These are phyloP conservation scores for Macaria notata DNA, from an alignment of 2,888 invertebrate genomes.

Conservation along the genomic window DNA sequence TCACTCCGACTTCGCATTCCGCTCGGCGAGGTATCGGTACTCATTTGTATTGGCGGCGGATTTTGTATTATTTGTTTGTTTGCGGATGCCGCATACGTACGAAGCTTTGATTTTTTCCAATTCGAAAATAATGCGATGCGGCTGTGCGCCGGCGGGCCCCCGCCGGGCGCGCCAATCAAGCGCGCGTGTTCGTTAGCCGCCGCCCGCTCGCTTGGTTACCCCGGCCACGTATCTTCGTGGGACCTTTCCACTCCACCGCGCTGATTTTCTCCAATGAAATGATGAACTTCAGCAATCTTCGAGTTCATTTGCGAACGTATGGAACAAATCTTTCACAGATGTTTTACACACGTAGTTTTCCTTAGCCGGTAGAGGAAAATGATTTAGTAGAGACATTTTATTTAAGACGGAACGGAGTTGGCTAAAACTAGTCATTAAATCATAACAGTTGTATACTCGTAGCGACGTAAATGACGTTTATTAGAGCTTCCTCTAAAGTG, in stretches of 20 bases:
- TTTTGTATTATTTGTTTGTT: conserved; percentile 80
- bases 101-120: conserved; percentile 80
- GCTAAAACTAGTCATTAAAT: conserved; percentile 24
- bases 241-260: conserved; percentile 75
- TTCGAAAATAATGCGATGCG: conserved; percentile 75
- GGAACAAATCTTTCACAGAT: conserved; percentile 48
- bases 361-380: not conserved
- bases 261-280: conserved; percentile 74
- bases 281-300: conserved; percentile 63
- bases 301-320: conserved; percentile 55
- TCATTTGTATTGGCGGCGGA: conserved; percentile 78
- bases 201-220: conserved; percentile 60
- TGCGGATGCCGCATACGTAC: conserved; percentile 73
- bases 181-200: conserved; percentile 55
- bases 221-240: conserved; percentile 72
- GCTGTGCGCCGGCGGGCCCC: conserved; percentile 48
- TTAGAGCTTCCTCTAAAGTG: conserved; percentile 9
- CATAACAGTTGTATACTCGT: conserved; percentile 16
- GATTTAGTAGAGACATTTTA: not conserved
- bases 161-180: conserved; percentile 63
- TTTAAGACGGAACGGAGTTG: conserved; percentile 12
- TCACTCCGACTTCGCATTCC: conserved; percentile 70
- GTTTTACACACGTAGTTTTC: conserved; percentile 10
- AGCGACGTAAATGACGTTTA: conserved; percentile 16
- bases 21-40: conserved; percentile 71